phyloP scores from a whole-genome alignment of 2,888 invertebrate genomes.

The Drosophila pseudotalamancana region DNA sequence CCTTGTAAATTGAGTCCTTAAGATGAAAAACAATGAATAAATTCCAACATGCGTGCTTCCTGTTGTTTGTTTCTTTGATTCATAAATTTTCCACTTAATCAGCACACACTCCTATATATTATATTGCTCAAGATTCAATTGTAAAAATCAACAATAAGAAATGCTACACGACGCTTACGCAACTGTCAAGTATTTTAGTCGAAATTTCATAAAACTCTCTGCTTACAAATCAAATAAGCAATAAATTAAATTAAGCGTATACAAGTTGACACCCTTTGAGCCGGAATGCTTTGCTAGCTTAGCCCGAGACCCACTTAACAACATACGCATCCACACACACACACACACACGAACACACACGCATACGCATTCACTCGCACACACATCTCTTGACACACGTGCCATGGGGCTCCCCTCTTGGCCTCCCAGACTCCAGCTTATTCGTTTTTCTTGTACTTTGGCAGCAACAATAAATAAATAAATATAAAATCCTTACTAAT shows the following conservation, averaged over 20 bases:
- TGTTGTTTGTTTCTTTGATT: neutral
- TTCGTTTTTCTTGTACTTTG: constrained; percentile 30
- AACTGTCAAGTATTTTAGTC: constrained; percentile 23
- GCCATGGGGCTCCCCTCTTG: constrained; percentile 33
- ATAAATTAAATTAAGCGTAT: constrained; percentile 69
- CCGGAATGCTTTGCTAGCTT: constrained; percentile 45
- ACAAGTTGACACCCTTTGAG: constrained; percentile 70
- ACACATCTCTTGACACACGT: constrained; percentile 51
- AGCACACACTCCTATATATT: neutral
- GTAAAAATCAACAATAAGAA: constrained; percentile 6
- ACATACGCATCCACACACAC: constrained; percentile 7
- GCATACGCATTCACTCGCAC: no score
- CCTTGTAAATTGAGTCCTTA: neutral
- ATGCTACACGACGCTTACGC: constrained; percentile 5
- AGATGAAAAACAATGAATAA: neutral
- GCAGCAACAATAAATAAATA: constrained; percentile 75
- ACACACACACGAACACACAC: constrained; percentile 2
- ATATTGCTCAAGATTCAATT: constrained; percentile 9
- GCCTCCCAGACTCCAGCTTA: neutral
- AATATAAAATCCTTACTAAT: constrained; percentile 78
- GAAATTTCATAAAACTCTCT: constrained; percentile 42
- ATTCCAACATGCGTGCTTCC: neutral
- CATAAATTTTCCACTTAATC: constrained; percentile 6
- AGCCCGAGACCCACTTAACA: constrained; percentile 13
- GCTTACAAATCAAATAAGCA: constrained; percentile 59